Evolutionary conservation across 2,888 invertebrate species (phyloP), one percentile per base, ranked within the genome.

Genomic region (Diarsia dahlii): DNA sequence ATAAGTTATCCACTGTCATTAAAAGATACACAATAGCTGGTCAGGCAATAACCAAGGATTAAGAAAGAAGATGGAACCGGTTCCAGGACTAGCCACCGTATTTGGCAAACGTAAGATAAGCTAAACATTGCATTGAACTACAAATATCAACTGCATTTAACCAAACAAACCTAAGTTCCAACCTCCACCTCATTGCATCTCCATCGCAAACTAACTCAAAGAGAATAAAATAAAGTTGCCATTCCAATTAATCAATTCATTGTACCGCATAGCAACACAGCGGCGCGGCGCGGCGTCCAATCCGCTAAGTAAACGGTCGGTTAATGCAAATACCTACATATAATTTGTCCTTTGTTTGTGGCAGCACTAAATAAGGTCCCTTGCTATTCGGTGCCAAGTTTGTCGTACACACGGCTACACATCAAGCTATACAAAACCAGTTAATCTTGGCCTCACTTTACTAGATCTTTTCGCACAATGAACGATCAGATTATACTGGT

Each of bases 231-330:
- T 76, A 70, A 81, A 76, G n/a, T 63, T 79, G 23, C 72, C 70
- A 71, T 75, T 71, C 34, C 52, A 82, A 82, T 75, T 68, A 82
- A 85, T 82, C 64, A 78, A 75, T 82, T 73, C 68, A 20, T 54
- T 54, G 18, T 69, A 54, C 58, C 45, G 45, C 58, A 80, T 72
- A 45, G 72, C 58, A 76, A 76, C 64, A 76, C 46, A 73, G 28
- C 20, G 66, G 66, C 60, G 54, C 63, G 63, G 13, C 28, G 28
- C 2, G 45, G 45, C n/a, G 54, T 85, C 81, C 76, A 83, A 87
- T 85, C 69, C 56, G 62, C 81, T 83, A 87, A 83, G 83, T 85
- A 85, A 85, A 82, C 85, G 39, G 74, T n/a, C 34, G 54, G 76
- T 63, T 86, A 79, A 74, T 84, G 86, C 65, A 82, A 80, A 81